phyloP scores from a whole-genome alignment of 35 echinoderm and acorn worm genomes.

The Lytechinus variegatus region DNA sequence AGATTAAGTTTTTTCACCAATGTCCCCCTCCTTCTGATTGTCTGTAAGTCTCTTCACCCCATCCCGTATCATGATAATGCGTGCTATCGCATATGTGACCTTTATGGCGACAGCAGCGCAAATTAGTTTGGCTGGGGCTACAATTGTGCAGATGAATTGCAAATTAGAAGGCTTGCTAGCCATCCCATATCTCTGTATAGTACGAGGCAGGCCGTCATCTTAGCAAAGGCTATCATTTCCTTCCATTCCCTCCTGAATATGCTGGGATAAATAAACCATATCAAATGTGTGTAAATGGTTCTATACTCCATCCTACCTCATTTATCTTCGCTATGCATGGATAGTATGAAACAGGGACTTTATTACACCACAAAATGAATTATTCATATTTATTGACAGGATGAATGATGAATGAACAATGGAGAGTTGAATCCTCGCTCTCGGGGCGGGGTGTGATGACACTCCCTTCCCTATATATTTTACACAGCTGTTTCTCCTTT shows the following conservation, averaged over 20 bases:
- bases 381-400: neutral
- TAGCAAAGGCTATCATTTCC: constrained; percentile 3
- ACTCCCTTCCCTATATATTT: neutral
- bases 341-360: neutral
- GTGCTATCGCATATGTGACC: constrained; percentile 1
- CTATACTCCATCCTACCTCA: neutral
- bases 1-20: neutral
- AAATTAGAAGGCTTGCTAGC: neutral
- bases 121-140: constrained; percentile 17
- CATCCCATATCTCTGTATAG: neutral
- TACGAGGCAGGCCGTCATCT: neutral
- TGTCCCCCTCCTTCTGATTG: neutral
- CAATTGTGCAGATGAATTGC: constrained; percentile 10
- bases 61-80: neutral
- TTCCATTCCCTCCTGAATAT: neutral
- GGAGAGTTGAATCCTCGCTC: neutral
- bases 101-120: constrained; percentile 8
- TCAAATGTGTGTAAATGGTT: constrained; percentile 13
- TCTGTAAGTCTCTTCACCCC: neutral
- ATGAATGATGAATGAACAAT: constrained; percentile 13
- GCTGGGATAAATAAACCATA: neutral
- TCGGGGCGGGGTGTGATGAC: neutral
- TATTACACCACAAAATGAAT: neutral
- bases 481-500: neutral
- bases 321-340: neutral